Evolutionary conservation across 2,113 vertebrate genomes (phyloP), one percentile per base, ranked within the genome.

Genomic region (Phrynosoma blainvillii): DNA sequence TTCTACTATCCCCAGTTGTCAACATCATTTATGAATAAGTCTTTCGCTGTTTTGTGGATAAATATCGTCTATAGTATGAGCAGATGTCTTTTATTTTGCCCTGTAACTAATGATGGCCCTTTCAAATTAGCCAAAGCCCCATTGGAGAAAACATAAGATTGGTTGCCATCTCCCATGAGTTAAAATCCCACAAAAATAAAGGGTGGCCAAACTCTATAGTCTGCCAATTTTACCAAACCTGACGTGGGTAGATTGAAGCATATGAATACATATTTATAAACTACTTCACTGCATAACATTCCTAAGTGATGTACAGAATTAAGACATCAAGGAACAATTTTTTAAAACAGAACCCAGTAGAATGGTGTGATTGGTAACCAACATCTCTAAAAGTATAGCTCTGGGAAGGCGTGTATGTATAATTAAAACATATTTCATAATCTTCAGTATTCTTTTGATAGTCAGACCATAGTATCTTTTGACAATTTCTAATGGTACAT

Each of bases 141-240:
- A 70, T 11, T 9, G 13, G 77, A 56, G 12, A 65, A 23, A 27
- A 79, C 1, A 0, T 10, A 76, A 40, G 11, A 42, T 71, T 5
- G 5, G 0, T 62, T 91, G 68, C 90, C 47, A 80, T 6, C 66
- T 84, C 8, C 0, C 0, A 65, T 76, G 66, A 87, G 4, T 2
- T 86, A 54, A 78, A 84, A 2, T 66, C 0, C 2, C 0, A 0
- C 0, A 42, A 89, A 78, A 47, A 0, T 16, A 10, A 52, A 40
- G 77, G 86, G 2, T 83, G 73, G 23, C 56, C 59, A 68, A 77
- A 21, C 0, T 30, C 0, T 71, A 5, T 62, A 68, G 9, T 71
- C 27, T 71, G 10, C 68, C 9, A 71, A 30, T 30, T 27, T 71
- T 71, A 71, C 27, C 59, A 62, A 62, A 12, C 13, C 21, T 0